phyloP scores from a whole-genome alignment of 2,797 vertebrate species.

The Gastrophryne carolinensis region DNA sequence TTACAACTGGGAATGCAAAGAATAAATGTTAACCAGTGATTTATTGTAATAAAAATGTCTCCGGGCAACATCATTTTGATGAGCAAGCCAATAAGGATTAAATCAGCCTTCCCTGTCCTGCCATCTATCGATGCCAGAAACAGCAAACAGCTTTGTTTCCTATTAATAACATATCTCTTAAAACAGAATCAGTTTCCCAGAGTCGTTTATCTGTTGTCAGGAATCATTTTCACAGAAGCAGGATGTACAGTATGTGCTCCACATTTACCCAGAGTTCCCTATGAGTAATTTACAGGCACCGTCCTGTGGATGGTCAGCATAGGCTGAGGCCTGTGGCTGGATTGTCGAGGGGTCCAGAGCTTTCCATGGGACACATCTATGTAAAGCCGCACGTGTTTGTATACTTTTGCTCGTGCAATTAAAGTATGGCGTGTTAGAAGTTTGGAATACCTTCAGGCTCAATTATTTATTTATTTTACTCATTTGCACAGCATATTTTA shows the following conservation, averaged over 20 bases:
- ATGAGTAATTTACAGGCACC: background rate
- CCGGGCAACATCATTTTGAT: slow-evolving; percentile 37
- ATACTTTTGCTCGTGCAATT: background rate
- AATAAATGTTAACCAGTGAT: slow-evolving; percentile 32
- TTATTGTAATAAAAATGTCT: slow-evolving; percentile 33
- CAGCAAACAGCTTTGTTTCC: slow-evolving; percentile 11
- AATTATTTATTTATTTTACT: background rate
- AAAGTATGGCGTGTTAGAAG: background rate
- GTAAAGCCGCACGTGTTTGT: background rate
- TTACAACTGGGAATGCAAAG: slow-evolving; percentile 25
- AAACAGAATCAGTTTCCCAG: slow-evolving; percentile 26
- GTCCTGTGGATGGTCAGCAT: background rate
- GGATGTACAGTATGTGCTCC: background rate
- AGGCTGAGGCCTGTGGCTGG: background rate
- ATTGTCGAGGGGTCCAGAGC: background rate
- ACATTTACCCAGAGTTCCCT: background rate
- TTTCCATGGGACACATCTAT: background rate
- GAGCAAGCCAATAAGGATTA: slow-evolving; percentile 38
- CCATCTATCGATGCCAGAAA: slow-evolving; percentile 35
- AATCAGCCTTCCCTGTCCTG: slow-evolving; percentile 23
- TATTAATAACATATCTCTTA: slow-evolving; percentile 40
- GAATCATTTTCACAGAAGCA: background rate
- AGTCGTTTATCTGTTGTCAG: slow-evolving; percentile 21
- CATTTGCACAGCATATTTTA: background rate
- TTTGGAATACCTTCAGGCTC: background rate